Percentiles rank a stretch among this genome's conserved stretches.
These are phyloP conservation scores for Nothoprocta pentlandii DNA, from an alignment of 2,113 vertebrate species.

Conservation along the genomic window DNA sequence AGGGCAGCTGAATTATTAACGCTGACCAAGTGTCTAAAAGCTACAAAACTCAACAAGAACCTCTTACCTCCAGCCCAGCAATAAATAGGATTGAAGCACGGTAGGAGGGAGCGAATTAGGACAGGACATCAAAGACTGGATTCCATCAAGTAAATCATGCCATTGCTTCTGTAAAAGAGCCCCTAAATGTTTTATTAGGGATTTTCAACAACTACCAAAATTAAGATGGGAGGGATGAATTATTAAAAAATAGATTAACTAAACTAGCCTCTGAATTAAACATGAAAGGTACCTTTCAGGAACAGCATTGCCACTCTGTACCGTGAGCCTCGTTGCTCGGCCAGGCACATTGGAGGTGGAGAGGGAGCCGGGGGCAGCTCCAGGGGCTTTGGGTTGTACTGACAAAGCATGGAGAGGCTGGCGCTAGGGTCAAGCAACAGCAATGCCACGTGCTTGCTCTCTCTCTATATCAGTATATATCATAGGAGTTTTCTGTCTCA, in stretches of 20 bases:
- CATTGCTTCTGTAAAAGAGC: conserved; percentile 59
- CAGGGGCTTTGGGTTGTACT: fast-evolving
- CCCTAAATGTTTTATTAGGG: conserved; percentile 82
- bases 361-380: not conserved
- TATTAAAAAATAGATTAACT: conserved; percentile 80
- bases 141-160: conserved; percentile 75
- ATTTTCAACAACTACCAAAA: conserved; percentile 82
- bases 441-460: not conserved
- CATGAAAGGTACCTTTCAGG: conserved; percentile 44
- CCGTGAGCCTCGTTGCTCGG: not conserved
- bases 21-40: not conserved
- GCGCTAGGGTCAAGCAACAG: fast-evolving
- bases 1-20: conserved; percentile 17
- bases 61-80: conserved; percentile 13
- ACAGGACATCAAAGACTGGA: conserved; percentile 63
- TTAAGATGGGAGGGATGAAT: conserved; percentile 80
- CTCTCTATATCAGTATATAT: too few relatives aligned
- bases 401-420: not conserved
- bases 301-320: not conserved
- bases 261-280: conserved; percentile 78
- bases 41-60: conserved; percentile 18
- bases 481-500: fast-evolving
- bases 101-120: conserved; percentile 57
- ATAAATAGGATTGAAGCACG: conserved; percentile 24
- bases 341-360: not conserved